Evolutionary conservation across 2,888 invertebrate genomes (phyloP).

Genomic region (Gisinianus flammeolus): DNA sequence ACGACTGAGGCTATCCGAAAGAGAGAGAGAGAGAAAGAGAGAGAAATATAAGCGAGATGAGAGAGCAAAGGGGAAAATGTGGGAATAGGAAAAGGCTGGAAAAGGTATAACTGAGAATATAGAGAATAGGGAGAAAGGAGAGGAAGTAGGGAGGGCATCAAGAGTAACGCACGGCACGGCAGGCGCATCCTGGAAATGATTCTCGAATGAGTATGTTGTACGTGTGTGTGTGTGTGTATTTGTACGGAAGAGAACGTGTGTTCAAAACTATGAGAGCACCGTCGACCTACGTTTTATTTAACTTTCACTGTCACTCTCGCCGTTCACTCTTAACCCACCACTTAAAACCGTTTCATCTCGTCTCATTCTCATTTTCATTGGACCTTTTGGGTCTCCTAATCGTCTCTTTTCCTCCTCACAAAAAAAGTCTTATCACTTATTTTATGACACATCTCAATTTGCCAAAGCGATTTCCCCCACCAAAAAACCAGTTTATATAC

Average conservation of each 20-base stretch:
- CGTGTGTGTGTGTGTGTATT: constrained; percentile 1
- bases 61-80: too few species aligned
- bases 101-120: neutral
- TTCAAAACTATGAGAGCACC: neutral
- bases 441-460: too few species aligned
- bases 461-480: too few species aligned
- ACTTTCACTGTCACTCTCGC: constrained; percentile 25
- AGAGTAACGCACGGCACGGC: constrained; percentile 1
- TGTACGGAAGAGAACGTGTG: neutral
- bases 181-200: constrained; percentile 28
- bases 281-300: constrained; percentile 23
- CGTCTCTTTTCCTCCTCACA: neutral
- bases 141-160: neutral
- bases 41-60: too few species aligned
- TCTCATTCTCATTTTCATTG: too few species aligned
- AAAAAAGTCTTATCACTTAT: too few species aligned
- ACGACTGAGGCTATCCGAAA: too few species aligned
- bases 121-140: neutral
- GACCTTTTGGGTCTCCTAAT: too few species aligned
- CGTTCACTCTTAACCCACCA: constrained; percentile 17
- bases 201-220: neutral
- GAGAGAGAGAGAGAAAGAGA: too few species aligned
- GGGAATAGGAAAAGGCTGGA: neutral
- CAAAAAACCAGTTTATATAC: too few species aligned
- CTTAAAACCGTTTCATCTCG: constrained; percentile 12